Conservation (phyloP, 1,140 invertebrate genomes). For the Streblospio benedicti region DNA sequence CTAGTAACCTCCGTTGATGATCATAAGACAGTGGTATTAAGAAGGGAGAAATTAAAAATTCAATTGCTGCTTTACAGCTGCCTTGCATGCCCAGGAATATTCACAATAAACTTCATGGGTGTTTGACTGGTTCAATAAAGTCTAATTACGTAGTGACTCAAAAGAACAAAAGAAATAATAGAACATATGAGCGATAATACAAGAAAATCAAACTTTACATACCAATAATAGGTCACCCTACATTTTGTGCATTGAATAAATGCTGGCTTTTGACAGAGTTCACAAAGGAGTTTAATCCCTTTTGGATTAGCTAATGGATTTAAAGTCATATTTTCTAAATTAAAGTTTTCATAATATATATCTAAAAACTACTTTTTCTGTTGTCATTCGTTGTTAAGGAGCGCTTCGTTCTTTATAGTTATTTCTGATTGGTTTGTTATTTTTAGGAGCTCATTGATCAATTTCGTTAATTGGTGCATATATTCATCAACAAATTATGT, state of each 20-base stretch:
- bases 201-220: constrained; percentile 16
- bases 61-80: no score
- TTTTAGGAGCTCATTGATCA: neutral
- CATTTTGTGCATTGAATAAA: constrained; percentile 44
- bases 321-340: neutral
- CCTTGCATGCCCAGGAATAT: no score
- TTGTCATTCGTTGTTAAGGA: neutral
- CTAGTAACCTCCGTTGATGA: no score
- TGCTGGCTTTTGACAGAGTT: constrained; percentile 46
- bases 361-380: neutral
- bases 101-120: neutral
- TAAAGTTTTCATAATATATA: neutral
- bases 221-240: constrained; percentile 48
- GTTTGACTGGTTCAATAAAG: neutral
- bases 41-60: no score
- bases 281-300: constrained; percentile 40
- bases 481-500: neutral
- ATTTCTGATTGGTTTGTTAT: neutral
- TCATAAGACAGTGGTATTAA: no score
- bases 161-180: neutral
- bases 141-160: neutral
- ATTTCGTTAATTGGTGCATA: neutral
- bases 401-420: neutral
- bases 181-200: constrained; percentile 10
- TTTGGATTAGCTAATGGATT: constrained; percentile 43